Conservation (phyloP, 2,888 invertebrate species). For the Dexiosoma caninum region DNA sequence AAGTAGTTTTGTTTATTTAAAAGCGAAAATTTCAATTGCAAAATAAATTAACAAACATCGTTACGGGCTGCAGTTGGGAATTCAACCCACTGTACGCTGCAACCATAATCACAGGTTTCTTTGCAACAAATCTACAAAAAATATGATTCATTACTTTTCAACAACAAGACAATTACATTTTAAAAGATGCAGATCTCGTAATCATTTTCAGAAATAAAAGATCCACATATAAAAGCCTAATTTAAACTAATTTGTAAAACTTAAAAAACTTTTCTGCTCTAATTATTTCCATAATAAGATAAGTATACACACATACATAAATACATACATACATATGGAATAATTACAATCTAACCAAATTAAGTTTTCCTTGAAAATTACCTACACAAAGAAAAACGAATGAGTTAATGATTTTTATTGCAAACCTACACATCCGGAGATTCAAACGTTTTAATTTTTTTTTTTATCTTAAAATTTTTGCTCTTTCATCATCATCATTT, state of each 20-base stretch:
- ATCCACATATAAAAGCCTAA: not conserved
- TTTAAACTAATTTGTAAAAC: constrained; percentile 23
- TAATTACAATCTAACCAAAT: not conserved
- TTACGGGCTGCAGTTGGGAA: too few relatives aligned
- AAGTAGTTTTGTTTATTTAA: too few relatives aligned
- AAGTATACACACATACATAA: not conserved
- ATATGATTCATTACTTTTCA: too few relatives aligned
- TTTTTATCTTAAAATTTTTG: not conserved
- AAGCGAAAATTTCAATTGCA: too few relatives aligned
- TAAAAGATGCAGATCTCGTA: too few relatives aligned
- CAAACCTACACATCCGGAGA: constrained; percentile 1
- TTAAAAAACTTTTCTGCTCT: constrained; percentile 55
- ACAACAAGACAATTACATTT: too few relatives aligned
- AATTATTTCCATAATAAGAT: constrained; percentile 41
- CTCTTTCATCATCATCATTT: not conserved
- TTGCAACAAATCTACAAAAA: too few relatives aligned
- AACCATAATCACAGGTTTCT: too few relatives aligned
- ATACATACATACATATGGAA: not conserved
- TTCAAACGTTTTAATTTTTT: not conserved
- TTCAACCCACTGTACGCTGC: too few relatives aligned
- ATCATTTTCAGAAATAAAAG: too few relatives aligned
- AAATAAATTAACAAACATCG: too few relatives aligned
- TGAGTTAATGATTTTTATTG: constrained; percentile 6
- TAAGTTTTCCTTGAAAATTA: constrained; percentile 6
- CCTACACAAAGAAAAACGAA: not conserved